These are phyloP conservation scores for Brachypterus glaber DNA, from an alignment of 2,888 invertebrate genomes.

Conservation along the genomic window DNA sequence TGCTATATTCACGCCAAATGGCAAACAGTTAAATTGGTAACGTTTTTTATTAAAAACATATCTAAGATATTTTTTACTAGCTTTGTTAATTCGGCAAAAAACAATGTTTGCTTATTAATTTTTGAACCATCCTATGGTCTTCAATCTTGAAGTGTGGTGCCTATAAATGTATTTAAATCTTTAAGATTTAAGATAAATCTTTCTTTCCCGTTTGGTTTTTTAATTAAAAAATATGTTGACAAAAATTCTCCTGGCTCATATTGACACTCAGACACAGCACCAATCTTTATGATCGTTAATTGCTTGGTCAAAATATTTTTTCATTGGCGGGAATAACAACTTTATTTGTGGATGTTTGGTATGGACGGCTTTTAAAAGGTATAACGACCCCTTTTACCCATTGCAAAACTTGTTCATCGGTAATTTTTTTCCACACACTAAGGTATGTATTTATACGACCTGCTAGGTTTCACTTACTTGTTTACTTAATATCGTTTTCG, in stretches of 20 bases:
- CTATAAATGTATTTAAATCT: background rate
- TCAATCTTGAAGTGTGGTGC: constrained; percentile 2
- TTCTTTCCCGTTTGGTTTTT: constrained; percentile 11
- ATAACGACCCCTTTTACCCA: constrained; percentile 11
- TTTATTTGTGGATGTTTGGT: constrained; percentile 1
- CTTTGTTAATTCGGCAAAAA: background rate
- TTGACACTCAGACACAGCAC: constrained; percentile 7
- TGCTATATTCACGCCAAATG: constrained; percentile 3
- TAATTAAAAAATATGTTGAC: constrained; percentile 9
- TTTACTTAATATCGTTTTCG: background rate
- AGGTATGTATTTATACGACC: constrained; percentile 3
- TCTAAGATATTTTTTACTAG: constrained; percentile 3
- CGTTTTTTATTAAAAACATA: no score
- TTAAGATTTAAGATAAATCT: no score
- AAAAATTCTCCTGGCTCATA: constrained; percentile 5
- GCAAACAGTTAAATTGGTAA: constrained; percentile 7
- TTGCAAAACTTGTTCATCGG: constrained; percentile 8
- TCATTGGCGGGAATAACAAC: constrained; percentile 2
- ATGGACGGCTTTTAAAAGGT: constrained; percentile 6
- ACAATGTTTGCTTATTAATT: background rate
- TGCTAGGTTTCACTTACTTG: background rate
- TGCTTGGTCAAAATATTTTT: background rate
- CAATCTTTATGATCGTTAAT: constrained; percentile 4
- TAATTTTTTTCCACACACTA: constrained; percentile 3
- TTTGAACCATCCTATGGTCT: background rate